A percentile compares a stretch with the other conserved stretches of the same genome.
phyloP scores from a whole-genome alignment of 2,888 invertebrate species.

The Cephus rjabovi region DNA sequence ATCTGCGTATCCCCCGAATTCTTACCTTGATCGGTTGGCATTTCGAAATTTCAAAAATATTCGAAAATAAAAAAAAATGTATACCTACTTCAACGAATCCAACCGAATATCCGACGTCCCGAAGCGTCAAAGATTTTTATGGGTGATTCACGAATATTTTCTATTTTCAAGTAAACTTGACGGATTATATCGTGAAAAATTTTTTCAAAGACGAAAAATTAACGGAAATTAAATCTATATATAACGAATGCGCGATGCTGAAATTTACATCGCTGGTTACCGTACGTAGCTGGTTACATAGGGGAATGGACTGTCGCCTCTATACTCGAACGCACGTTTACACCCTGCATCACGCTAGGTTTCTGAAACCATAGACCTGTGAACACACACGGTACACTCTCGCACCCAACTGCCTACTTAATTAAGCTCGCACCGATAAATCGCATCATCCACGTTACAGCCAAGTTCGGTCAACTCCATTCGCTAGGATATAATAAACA shows the following conservation, averaged over 20 bases:
- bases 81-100: no score
- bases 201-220: not conserved
- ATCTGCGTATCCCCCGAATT: no score
- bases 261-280: not conserved
- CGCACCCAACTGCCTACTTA: not conserved
- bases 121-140: not conserved
- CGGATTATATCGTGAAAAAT: not conserved
- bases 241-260: not conserved
- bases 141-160: not conserved
- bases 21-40: no score
- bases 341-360: not conserved
- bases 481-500: not conserved
- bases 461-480: not conserved
- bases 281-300: not conserved
- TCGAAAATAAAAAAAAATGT: no score
- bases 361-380: constrained; percentile 25
- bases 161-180: not conserved
- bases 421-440: constrained; percentile 2
- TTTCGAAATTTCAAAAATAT: not conserved
- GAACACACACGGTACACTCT: not conserved
- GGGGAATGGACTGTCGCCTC: not conserved
- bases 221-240: not conserved
- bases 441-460: constrained; percentile 1
- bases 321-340: not conserved
- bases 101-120: no score